A percentile compares a stretch with the other conserved stretches of the same genome.
Conservation (phyloP, 1,140 invertebrate genomes). For the Scaptomyza pallida region DNA sequence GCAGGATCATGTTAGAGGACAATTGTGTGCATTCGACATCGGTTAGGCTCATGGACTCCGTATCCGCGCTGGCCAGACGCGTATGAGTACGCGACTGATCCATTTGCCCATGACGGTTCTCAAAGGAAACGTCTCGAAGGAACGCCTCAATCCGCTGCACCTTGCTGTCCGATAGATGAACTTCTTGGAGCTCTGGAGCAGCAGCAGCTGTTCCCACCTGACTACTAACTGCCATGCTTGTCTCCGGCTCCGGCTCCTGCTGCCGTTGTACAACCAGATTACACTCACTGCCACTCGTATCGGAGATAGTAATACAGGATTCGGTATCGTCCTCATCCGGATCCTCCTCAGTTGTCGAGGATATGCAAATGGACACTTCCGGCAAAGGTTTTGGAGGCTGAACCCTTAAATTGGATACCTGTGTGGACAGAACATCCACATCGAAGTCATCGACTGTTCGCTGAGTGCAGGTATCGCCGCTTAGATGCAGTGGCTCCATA, state of each 20-base stretch:
- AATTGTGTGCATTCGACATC: constrained; percentile 38
- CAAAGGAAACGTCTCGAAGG: constrained; percentile 67
- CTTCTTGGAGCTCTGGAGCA: background rate
- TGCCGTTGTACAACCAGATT: constrained; percentile 10
- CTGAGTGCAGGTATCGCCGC: constrained; percentile 54
- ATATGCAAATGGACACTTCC: constrained; percentile 60
- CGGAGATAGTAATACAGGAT: constrained; percentile 71
- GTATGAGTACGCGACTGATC: constrained; percentile 12
- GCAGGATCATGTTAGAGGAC: background rate
- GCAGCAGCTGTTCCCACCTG: constrained; percentile 1
- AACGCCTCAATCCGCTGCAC: constrained; percentile 69
- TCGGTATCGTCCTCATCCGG: constrained; percentile 31
- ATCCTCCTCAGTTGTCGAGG: constrained; percentile 60
- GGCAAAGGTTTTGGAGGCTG: background rate
- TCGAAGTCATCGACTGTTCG: constrained; percentile 13
- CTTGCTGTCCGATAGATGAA: constrained; percentile 47
- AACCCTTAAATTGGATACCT: constrained; percentile 58
- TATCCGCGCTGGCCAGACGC: constrained; percentile 65
- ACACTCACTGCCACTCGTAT: constrained; percentile 54
- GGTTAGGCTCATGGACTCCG: constrained; percentile 67
- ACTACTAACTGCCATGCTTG: constrained; percentile 54
- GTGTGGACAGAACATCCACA: constrained; percentile 40
- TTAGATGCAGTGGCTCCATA: constrained; percentile 73
- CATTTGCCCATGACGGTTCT: constrained; percentile 13
- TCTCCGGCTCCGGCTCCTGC: constrained; percentile 3